Conservation (phyloP, 2,888 invertebrate species). For the Mantis religiosa region DNA sequence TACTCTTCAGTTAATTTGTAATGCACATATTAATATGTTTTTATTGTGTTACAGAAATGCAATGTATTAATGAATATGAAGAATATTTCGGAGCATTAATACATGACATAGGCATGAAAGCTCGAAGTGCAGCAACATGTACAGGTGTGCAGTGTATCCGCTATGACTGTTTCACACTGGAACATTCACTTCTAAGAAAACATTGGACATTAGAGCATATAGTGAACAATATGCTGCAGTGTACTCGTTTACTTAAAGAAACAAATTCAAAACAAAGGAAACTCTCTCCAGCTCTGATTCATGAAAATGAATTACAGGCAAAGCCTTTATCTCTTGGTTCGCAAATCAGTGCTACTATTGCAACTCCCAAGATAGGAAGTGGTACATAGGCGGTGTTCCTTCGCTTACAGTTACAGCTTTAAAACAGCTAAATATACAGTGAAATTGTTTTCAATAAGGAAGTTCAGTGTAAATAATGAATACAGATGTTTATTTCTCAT, state of each 20-base stretch:
- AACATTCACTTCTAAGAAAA: conserved; percentile 72
- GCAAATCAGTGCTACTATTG: not conserved
- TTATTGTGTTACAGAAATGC: conserved; percentile 63
- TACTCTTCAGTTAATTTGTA: too few species aligned
- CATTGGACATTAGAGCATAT: conserved; percentile 75
- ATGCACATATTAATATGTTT: not conserved
- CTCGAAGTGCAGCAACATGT: conserved; percentile 78
- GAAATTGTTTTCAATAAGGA: too few species aligned
- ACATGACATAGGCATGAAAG: conserved; percentile 74
- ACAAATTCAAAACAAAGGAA: not conserved
- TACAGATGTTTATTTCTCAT: too few species aligned
- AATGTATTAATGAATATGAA: conserved; percentile 81
- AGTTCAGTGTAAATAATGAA: too few species aligned
- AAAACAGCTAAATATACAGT: too few species aligned
- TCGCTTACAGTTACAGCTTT: too few species aligned
- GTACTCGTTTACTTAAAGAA: conserved; percentile 49
- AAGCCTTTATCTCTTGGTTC: too few species aligned
- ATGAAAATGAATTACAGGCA: not conserved
- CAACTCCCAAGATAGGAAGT: too few species aligned
- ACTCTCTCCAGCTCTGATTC: not conserved
- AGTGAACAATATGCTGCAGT: conserved; percentile 58
- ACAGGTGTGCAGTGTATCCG: conserved; percentile 74
- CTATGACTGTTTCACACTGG: conserved; percentile 74
- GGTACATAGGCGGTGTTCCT: too few species aligned
- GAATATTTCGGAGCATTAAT: conserved; percentile 71